Conservation (phyloP, 2,113 vertebrate genomes). For the Ailurus styani region DNA sequence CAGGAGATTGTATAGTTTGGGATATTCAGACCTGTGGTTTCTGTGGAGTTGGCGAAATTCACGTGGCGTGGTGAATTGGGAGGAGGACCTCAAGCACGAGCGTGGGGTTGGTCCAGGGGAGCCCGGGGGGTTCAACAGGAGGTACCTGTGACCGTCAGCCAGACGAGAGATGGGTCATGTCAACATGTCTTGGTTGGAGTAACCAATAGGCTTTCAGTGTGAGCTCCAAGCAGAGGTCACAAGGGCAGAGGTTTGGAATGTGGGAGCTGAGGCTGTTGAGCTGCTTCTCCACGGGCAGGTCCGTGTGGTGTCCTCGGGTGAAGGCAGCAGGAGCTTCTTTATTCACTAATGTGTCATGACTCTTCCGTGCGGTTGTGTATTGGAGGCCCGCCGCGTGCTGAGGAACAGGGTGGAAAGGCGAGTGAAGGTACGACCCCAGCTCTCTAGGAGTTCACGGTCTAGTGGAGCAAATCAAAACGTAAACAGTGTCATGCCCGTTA, state of each 20-base stretch:
- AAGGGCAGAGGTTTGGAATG: not conserved
- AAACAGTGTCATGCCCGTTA: accelerated
- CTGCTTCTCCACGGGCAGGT: not conserved
- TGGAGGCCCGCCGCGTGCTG: not conserved
- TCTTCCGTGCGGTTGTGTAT: not conserved
- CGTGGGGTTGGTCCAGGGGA: not conserved
- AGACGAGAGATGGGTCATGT: not conserved
- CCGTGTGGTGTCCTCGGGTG: not conserved
- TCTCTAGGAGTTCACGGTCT: not conserved
- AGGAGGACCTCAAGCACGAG: not conserved
- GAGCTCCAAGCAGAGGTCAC: not conserved
- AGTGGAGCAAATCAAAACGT: not conserved
- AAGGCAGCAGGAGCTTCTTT: not conserved
- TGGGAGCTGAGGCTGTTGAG: not conserved
- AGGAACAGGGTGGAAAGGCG: not conserved
- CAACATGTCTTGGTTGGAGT: not conserved
- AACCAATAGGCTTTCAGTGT: not conserved
- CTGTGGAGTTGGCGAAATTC: not conserved
- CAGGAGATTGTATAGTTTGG: not conserved
- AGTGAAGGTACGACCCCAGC: no score
- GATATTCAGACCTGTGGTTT: not conserved
- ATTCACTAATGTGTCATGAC: not conserved
- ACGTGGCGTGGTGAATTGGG: no score
- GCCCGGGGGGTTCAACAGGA: not conserved
- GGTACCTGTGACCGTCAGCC: not conserved